Base-by-base conservation (phyloP, 1,140 invertebrate species). In the Wasmannia auropunctata region DNA sequence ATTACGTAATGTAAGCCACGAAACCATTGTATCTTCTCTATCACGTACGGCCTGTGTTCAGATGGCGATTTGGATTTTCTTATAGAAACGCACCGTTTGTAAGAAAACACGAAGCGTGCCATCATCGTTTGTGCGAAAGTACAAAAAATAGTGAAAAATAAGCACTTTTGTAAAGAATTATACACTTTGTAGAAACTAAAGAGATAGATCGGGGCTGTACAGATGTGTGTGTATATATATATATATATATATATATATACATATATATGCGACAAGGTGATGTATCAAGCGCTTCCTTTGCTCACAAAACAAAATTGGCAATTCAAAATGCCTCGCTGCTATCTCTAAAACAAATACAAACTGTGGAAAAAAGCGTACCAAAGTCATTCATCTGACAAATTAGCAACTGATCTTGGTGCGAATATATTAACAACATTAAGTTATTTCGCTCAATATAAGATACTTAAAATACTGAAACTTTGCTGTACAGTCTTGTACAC, bases 1-100 rank as follows among this genome's bases (percentile, higher is more conserved):
- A 89, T 89, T 88, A 89, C 54, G 72, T 89, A 89, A 70, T 88
- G 56, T 89, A 89, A 88, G 87, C 85, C 75, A 28, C 63, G 11
- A 75, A 54, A 69, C 43, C 43, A 65, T 67, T 63, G n/a, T 81
- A 22, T 60, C 37, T 83, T 54, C 49, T 46, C 62, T 22, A 34
- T 70, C 77, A 58, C 49, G 40, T 34, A 65, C 31, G 43, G 16
- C 63, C 69, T 79, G 25, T 69, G 6, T 70, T 69, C 79, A 81
- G 37, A 80, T 56, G 25, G n/a, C 49, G 37, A 83, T 74, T 60
- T 60, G 51, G 4, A 83, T 58, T 58, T 67, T 51, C 37, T 72
- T 81, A 58, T 72, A 63, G 22, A 62, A n/a, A 14, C n/a, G 37
- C 28, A 56, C 49, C 46, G 22, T 81, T 69, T 40, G 22, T 54